Evolutionary conservation across 1,140 invertebrate genomes (phyloP).

Genomic region (Ceratitis capitata): DNA sequence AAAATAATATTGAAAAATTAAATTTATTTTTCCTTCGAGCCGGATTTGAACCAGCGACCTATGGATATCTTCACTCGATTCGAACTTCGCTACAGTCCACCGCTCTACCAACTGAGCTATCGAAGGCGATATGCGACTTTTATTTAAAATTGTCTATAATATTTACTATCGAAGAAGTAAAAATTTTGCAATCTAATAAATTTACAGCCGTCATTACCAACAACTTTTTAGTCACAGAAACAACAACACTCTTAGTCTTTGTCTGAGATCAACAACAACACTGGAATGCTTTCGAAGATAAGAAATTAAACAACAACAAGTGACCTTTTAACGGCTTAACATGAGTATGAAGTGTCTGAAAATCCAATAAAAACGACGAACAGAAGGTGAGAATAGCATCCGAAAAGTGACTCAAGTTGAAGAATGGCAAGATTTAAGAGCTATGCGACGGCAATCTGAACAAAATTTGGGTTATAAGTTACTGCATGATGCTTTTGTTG

Average conservation of each 20-base stretch:
- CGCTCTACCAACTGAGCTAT: constrained; percentile 90
- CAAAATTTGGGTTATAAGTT: neutral
- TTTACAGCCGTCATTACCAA: neutral
- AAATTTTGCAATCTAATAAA: neutral
- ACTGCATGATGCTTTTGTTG: neutral
- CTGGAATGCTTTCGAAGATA: neutral
- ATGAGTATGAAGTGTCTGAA: neutral
- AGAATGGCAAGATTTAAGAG: neutral
- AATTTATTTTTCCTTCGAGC: constrained; percentile 70
- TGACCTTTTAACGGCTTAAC: neutral
- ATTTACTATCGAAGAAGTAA: no score
- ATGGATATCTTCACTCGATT: constrained; percentile 69
- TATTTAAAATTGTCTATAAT: neutral
- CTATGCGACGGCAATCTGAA: neutral
- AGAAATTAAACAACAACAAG: neutral
- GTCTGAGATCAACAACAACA: no score
- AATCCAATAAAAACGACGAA: neutral
- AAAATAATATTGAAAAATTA: neutral
- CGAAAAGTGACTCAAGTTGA: neutral
- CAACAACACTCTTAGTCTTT: no score
- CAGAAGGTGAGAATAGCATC: neutral
- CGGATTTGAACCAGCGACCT: constrained; percentile 79
- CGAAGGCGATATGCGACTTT: constrained; percentile 68
- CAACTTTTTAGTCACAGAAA: neutral
- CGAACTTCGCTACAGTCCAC: constrained; percentile 79